A percentile compares a stretch with the other conserved stretches of the same genome.
Evolutionary conservation across 2,888 invertebrate species (phyloP).

Genomic region (Amitus sp.): DNA sequence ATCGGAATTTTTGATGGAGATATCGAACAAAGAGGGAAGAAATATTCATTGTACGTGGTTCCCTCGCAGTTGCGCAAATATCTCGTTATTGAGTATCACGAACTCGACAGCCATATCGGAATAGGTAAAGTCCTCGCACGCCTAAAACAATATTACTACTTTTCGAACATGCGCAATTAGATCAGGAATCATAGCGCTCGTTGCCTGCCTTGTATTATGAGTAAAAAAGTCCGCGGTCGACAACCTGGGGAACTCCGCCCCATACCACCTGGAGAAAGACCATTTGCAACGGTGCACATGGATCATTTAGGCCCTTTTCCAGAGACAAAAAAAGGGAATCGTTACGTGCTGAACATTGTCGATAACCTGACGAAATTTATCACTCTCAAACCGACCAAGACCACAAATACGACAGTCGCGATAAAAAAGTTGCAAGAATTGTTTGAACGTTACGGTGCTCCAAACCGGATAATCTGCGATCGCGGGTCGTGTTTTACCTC

Average conservation of each 20-base stretch:
- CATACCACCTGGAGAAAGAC: conserved; percentile 40
- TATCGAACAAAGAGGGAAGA: too few species aligned
- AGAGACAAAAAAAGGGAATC: conserved; percentile 2
- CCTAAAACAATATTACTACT: conserved; percentile 30
- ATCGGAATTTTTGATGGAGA: too few species aligned
- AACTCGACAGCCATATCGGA: conserved; percentile 33
- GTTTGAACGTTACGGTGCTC: conserved; percentile 29
- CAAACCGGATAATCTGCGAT: conserved; percentile 21
- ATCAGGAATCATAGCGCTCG: conserved; percentile 31
- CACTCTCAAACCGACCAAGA: conserved; percentile 1
- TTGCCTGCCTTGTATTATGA: conserved; percentile 43
- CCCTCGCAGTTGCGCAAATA: conserved; percentile 17
- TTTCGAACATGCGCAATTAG: conserved; percentile 37
- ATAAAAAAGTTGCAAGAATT: conserved; percentile 18
- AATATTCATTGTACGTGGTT: conserved; percentile 16
- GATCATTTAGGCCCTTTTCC: conserved; percentile 42
- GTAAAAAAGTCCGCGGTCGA: conserved; percentile 35
- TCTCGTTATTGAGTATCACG: conserved; percentile 30
- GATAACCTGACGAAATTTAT: conserved; percentile 7
- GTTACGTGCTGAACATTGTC: conserved; percentile 6
- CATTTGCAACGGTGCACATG: conserved; percentile 41
- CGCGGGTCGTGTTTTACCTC: conserved; percentile 32
- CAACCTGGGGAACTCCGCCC: conserved; percentile 41
- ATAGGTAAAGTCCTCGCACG: conserved; percentile 26
- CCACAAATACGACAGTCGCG: not conserved